Evolutionary conservation across 2,888 invertebrate genomes (phyloP).

Genomic region (Copidosoma aretas): DNA sequence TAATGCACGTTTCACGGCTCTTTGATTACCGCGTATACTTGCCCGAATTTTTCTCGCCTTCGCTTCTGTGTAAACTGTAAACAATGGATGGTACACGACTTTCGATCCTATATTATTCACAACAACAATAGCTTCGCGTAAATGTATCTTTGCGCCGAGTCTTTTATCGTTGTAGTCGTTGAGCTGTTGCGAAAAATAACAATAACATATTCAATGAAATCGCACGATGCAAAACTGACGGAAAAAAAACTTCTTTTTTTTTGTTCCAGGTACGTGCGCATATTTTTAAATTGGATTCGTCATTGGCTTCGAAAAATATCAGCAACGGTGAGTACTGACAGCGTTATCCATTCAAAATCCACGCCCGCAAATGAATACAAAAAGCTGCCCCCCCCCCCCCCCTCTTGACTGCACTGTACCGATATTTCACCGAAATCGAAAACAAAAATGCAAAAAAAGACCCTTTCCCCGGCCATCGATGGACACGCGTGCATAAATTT

Average conservation of each 20-base stretch:
- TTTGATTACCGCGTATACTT: background rate
- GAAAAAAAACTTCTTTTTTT: too few relatives aligned
- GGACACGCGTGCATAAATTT: background rate
- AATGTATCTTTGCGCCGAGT: too few relatives aligned
- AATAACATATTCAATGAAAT: too few relatives aligned
- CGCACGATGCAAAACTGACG: too few relatives aligned
- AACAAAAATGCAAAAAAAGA: background rate
- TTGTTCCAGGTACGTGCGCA: too few relatives aligned
- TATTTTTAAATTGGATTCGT: too few relatives aligned
- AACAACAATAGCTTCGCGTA: too few relatives aligned
- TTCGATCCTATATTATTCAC: background rate
- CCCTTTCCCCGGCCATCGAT: background rate
- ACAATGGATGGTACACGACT: background rate
- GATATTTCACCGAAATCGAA: background rate
- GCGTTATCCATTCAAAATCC: slow-evolving; percentile 2
- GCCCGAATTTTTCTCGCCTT: too few relatives aligned
- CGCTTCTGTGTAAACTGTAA: background rate
- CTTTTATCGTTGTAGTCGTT: too few relatives aligned
- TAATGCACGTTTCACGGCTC: background rate
- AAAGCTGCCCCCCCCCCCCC: background rate
- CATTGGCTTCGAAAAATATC: too few relatives aligned
- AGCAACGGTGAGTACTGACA: too few relatives aligned
- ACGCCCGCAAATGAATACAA: background rate
- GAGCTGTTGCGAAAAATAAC: too few relatives aligned
- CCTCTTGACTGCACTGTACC: background rate